Evolutionary conservation across 1,140 invertebrate genomes (phyloP).

Genomic region (Drosophila santomea): DNA sequence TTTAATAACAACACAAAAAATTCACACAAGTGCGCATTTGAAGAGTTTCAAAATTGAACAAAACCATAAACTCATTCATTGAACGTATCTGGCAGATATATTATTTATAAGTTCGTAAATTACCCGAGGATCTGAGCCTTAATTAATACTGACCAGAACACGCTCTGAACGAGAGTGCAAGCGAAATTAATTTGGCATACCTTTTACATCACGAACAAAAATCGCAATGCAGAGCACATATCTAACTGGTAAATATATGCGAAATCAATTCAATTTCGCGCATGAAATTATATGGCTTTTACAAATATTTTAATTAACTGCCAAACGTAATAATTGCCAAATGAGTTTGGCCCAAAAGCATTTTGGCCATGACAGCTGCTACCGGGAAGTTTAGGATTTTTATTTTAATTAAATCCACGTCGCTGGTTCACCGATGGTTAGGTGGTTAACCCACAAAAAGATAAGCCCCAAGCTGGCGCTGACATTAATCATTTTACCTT

Average conservation of each 20-base stretch:
- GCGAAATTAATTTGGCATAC: not conserved
- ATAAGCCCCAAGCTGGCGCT: slow-evolving; percentile 23
- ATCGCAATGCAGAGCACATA: not conserved
- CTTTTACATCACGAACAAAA: not conserved
- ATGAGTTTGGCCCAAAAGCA: slow-evolving; percentile 31
- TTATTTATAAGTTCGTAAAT: not conserved
- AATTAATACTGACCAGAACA: not conserved
- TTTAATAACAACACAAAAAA: slow-evolving; percentile 11
- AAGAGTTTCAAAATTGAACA: not conserved
- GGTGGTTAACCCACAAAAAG: slow-evolving; percentile 38
- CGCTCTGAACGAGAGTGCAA: not conserved
- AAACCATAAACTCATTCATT: slow-evolving; percentile 4
- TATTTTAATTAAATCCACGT: slow-evolving; percentile 48
- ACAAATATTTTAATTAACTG: slow-evolving; percentile 68
- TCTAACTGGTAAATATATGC: slow-evolving; percentile 29
- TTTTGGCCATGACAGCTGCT: slow-evolving; percentile 41
- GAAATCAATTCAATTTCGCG: slow-evolving; percentile 45
- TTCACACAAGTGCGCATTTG: not conserved
- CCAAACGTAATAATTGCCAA: slow-evolving; percentile 40
- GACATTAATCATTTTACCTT: slow-evolving; percentile 59
- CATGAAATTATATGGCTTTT: slow-evolving; percentile 24
- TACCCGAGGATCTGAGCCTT: not conserved
- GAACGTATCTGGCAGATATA: not conserved
- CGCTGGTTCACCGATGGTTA: not conserved
- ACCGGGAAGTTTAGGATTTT: slow-evolving; percentile 26